These are phyloP conservation scores for Paramormyrops kingsleyae DNA, from an alignment of 2,113 vertebrate genomes.

Conservation along the genomic window DNA sequence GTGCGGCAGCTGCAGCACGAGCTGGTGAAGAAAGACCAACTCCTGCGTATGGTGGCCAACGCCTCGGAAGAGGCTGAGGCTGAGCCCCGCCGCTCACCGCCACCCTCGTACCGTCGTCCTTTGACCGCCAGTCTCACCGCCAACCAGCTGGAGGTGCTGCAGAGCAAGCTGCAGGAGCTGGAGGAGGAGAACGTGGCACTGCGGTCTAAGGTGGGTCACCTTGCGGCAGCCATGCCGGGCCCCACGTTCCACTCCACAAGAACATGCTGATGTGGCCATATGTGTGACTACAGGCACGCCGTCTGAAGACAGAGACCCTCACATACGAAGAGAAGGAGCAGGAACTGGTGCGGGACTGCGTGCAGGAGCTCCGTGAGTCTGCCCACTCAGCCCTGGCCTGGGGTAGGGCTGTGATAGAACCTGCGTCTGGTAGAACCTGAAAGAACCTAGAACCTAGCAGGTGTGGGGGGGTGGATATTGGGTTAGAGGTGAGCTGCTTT, in stretches of 20 bases:
- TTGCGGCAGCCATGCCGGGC: not conserved
- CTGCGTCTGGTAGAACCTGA: not conserved
- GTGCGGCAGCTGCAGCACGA: constrained; percentile 94
- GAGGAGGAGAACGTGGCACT: constrained; percentile 88
- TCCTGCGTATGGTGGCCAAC: constrained; percentile 84
- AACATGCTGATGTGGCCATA: not conserved
- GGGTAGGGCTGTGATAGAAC: not conserved
- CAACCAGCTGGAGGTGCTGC: constrained; percentile 78
- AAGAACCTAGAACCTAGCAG: not conserved
- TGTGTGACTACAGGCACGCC: constrained; percentile 69
- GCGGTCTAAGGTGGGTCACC: constrained; percentile 43
- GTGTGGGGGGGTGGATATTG: not conserved
- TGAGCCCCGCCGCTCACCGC: constrained; percentile 80
- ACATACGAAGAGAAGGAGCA: constrained; percentile 94
- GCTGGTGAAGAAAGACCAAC: constrained; percentile 85
- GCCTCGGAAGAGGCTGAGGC: constrained; percentile 91
- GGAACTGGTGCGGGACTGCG: constrained; percentile 91
- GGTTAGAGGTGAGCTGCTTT: not conserved
- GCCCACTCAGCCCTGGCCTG: not conserved
- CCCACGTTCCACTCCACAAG: not conserved
- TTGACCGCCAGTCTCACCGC: constrained; percentile 60
- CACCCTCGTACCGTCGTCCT: constrained; percentile 63
- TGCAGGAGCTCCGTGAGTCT: constrained; percentile 91
- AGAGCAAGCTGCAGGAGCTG: constrained; percentile 82
- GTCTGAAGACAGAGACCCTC: constrained; percentile 87